phyloP scores from a whole-genome alignment of 2,888 invertebrate species.

The Callosobruchus maculatus region DNA sequence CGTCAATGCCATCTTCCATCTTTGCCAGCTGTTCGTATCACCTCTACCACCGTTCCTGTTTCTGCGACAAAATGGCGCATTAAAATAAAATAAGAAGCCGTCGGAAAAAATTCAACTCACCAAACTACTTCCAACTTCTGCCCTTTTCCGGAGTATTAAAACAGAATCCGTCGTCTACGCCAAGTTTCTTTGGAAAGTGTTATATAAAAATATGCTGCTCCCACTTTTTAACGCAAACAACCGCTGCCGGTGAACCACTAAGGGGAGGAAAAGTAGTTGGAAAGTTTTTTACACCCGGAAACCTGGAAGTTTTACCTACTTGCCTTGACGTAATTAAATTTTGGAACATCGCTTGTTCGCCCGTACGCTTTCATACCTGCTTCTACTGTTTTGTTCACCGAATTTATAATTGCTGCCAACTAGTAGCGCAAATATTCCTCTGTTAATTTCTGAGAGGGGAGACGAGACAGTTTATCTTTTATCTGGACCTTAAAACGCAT shows the following conservation, averaged over 20 bases:
- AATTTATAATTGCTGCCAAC: background rate
- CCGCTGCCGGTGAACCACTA: background rate
- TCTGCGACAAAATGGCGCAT: background rate
- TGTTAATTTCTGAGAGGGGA: too few relatives aligned
- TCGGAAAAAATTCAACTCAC: background rate
- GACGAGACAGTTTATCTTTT: too few relatives aligned
- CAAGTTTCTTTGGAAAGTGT: background rate
- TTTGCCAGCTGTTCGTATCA: too few relatives aligned
- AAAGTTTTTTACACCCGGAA: background rate
- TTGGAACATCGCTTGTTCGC: background rate
- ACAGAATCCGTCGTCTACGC: background rate
- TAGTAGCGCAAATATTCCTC: background rate
- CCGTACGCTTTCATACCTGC: background rate
- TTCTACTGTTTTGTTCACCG: background rate
- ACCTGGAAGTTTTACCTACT: background rate
- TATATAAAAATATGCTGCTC: background rate
- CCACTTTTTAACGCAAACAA: background rate
- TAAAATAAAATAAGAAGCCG: background rate
- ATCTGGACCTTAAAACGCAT: too few relatives aligned
- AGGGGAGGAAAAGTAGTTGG: background rate
- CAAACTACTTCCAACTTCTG: background rate
- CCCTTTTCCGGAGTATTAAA: background rate
- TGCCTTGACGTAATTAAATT: background rate
- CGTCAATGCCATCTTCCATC: too few relatives aligned
- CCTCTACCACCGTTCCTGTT: too few relatives aligned